These are phyloP conservation scores for Mactromeris polynyma DNA, from an alignment of 2,888 invertebrate genomes.

Conservation along the genomic window DNA sequence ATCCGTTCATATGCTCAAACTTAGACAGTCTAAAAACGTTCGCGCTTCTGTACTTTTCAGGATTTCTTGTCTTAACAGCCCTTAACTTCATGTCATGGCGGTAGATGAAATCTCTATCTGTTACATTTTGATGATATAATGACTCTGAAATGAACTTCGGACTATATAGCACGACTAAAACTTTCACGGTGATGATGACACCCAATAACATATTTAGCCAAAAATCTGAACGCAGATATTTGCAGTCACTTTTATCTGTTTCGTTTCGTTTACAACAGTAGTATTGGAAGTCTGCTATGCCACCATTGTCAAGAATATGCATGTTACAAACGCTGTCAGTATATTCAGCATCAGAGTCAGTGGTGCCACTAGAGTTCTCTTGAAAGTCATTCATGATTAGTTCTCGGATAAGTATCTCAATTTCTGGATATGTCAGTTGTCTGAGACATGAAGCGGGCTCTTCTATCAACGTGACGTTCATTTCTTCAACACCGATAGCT, in stretches of 20 bases:
- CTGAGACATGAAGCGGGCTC: constrained; percentile 73
- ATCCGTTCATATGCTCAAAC: constrained; percentile 15
- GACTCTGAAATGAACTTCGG: constrained; percentile 19
- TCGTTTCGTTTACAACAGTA: not conserved
- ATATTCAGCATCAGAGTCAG: not conserved
- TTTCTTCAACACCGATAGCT: constrained; percentile 73
- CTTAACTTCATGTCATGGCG: not conserved
- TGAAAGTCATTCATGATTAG: constrained; percentile 73
- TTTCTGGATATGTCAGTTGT: constrained; percentile 29
- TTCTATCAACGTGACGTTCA: constrained; percentile 73
- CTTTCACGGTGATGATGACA: not conserved
- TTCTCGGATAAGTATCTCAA: constrained; percentile 47
- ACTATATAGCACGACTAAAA: constrained; percentile 10
- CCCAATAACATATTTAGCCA: not conserved
- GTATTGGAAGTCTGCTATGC: constrained; percentile 2
- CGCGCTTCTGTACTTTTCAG: not conserved
- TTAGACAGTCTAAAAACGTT: not conserved
- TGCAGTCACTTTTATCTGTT: not conserved
- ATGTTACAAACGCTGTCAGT: not conserved
- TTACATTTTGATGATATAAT: not conserved
- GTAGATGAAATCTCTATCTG: not conserved
- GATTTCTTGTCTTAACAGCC: not conserved
- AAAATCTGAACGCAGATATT: constrained; percentile 1
- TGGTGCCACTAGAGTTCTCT: not conserved
- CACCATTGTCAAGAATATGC: not conserved